Conservation (phyloP, 2,888 invertebrate species). For the Lomographa bimaculata region DNA sequence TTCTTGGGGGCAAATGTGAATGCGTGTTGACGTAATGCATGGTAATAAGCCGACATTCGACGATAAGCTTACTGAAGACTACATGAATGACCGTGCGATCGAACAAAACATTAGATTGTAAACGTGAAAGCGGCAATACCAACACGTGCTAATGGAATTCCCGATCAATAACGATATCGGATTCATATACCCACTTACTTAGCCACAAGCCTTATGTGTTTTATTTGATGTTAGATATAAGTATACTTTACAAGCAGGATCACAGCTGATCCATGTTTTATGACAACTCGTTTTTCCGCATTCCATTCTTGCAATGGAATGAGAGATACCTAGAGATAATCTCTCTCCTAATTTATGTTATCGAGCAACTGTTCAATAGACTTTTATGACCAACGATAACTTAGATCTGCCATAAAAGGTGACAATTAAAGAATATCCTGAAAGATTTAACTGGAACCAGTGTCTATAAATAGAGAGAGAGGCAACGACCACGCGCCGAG, state of each 20-base stretch:
- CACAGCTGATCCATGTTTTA: not conserved
- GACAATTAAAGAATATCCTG: conserved; percentile 28
- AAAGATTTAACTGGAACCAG: conserved; percentile 32
- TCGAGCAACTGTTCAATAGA: not conserved
- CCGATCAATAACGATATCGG: conserved; percentile 17
- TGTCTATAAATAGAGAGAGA: conserved; percentile 59
- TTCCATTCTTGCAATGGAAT: conserved; percentile 1
- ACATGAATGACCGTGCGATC: conserved; percentile 4
- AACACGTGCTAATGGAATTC: conserved; percentile 24
- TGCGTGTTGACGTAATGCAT: conserved; percentile 14
- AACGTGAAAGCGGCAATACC: conserved; percentile 9
- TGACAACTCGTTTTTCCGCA: conserved; percentile 7
- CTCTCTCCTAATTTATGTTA: too few relatives aligned
- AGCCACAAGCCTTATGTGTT: too few relatives aligned
- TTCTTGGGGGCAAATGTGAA: conserved; percentile 14
- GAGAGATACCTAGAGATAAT: too few relatives aligned
- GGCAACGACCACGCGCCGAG: conserved; percentile 47
- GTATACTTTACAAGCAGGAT: too few relatives aligned
- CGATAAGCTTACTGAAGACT: conserved; percentile 17
- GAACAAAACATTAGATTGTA: conserved; percentile 12
- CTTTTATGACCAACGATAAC: conserved; percentile 3
- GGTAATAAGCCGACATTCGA: conserved; percentile 10
- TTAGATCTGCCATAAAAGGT: conserved; percentile 4
- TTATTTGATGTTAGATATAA: too few relatives aligned
- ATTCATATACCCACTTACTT: too few relatives aligned